These are phyloP conservation scores for Tangara arthus DNA, from an alignment of 2,797 vertebrate genomes.

Conservation along the genomic window DNA sequence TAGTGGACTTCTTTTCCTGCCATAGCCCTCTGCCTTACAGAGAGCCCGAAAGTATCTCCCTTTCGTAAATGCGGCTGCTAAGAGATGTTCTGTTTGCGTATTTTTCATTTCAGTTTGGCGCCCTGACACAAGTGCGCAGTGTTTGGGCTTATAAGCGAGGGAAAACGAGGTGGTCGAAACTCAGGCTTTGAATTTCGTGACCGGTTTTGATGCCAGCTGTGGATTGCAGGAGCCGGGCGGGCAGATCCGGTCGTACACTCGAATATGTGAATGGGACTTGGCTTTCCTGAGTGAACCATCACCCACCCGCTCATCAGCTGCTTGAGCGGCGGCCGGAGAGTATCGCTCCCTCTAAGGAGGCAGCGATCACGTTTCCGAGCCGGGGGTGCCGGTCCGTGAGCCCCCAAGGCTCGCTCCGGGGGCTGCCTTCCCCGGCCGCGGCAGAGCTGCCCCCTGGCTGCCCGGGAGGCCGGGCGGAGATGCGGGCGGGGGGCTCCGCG, in stretches of 20 bases:
- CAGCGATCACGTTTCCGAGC: background rate
- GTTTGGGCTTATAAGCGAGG: background rate
- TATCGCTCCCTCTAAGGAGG: background rate
- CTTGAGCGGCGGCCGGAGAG: background rate
- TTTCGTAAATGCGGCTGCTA: background rate
- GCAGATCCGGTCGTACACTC: background rate
- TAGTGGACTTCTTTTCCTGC: background rate
- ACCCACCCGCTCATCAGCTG: background rate
- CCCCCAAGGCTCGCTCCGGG: background rate
- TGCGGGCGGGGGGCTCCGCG: background rate
- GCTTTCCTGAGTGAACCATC: background rate
- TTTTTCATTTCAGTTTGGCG: background rate
- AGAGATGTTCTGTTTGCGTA: background rate
- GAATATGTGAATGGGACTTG: background rate
- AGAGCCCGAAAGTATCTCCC: background rate
- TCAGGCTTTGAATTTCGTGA: background rate
- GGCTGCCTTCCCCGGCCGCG: background rate
- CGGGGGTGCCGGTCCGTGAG: background rate
- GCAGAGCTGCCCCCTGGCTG: background rate
- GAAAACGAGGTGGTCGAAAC: background rate
- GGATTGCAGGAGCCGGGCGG: background rate
- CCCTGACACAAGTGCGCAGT: background rate
- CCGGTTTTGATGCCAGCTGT: slow-evolving; percentile 1
- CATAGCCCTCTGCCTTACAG: background rate
- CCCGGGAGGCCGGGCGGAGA: background rate